phyloP scores from a whole-genome alignment of 2,113 vertebrate species.

The Daubentonia madagascariensis region DNA sequence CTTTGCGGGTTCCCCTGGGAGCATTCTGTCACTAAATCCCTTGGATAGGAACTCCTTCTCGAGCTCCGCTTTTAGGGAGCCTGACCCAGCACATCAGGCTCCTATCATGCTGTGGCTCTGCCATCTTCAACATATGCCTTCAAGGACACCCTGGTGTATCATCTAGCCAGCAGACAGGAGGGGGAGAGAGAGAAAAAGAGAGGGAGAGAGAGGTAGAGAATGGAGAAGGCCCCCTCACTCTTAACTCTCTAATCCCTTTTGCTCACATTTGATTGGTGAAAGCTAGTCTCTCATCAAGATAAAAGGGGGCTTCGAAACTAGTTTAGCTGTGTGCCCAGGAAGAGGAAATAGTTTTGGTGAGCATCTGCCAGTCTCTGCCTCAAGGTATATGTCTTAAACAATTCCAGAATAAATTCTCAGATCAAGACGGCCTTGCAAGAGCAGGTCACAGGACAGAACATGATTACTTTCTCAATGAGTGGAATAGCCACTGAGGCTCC shows the following conservation, averaged over 20 bases:
- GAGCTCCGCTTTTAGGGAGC: background rate
- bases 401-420: slow-evolving; percentile 40
- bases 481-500: background rate
- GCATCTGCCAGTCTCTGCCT: background rate
- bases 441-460: background rate
- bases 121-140: background rate
- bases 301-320: background rate
- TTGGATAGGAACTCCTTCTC: background rate
- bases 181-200: background rate
- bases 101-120: background rate
- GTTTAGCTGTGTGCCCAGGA: background rate
- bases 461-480: background rate
- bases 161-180: background rate
- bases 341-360: slow-evolving; percentile 41
- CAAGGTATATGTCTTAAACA: slow-evolving; percentile 18
- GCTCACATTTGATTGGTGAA: background rate
- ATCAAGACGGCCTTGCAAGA: background rate
- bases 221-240: background rate
- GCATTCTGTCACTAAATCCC: background rate
- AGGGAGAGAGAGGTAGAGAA: accelerated
- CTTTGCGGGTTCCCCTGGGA: background rate
- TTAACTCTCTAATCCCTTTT: background rate
- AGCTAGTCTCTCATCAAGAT: slow-evolving; percentile 25
- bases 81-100: background rate
- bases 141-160: background rate